phyloP scores from a whole-genome alignment of 1,140 invertebrate genomes.

The Planococcus citri region DNA sequence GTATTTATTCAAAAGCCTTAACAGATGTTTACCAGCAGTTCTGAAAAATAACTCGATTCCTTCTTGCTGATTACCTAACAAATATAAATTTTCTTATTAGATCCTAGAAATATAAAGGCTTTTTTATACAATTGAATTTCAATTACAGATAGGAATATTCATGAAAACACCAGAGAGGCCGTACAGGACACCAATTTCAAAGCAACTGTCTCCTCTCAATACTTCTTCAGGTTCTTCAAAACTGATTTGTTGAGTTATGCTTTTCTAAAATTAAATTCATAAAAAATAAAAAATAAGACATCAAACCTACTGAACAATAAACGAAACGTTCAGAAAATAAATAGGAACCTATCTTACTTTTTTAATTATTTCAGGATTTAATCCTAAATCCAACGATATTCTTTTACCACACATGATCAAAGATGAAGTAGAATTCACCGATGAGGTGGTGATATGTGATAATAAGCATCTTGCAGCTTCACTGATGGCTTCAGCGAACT shows the following conservation, averaged over 20 bases:
- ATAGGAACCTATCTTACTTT: background rate
- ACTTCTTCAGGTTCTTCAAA: slow-evolving; percentile 16
- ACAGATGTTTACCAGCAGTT: slow-evolving; percentile 86
- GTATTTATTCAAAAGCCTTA: slow-evolving; percentile 86
- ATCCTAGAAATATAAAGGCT: too few relatives aligned
- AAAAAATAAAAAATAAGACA: too few relatives aligned
- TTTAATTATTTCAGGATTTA: slow-evolving; percentile 4
- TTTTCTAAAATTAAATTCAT: background rate
- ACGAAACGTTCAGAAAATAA: too few relatives aligned
- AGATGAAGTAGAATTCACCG: background rate
- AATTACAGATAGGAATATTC: background rate
- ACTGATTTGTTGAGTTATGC: background rate
- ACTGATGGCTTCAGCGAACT: slow-evolving; percentile 12
- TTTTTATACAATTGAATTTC: background rate
- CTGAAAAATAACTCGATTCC: slow-evolving; percentile 94
- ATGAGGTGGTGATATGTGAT: background rate
- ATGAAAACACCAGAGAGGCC: background rate
- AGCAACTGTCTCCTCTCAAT: background rate
- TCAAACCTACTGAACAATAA: too few relatives aligned
- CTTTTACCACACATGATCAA: slow-evolving; percentile 12
- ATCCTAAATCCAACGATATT: slow-evolving; percentile 3
- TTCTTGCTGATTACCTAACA: slow-evolving; percentile 47
- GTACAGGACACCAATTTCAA: slow-evolving; percentile 4
- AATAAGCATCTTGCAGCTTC: slow-evolving; percentile 1
- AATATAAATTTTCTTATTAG: slow-evolving; percentile 21